Evolutionary conservation across 2,797 vertebrate genomes (phyloP), one percentile per base, ranked within the genome.

Genomic region (Poeciliopsis gracilis): DNA sequence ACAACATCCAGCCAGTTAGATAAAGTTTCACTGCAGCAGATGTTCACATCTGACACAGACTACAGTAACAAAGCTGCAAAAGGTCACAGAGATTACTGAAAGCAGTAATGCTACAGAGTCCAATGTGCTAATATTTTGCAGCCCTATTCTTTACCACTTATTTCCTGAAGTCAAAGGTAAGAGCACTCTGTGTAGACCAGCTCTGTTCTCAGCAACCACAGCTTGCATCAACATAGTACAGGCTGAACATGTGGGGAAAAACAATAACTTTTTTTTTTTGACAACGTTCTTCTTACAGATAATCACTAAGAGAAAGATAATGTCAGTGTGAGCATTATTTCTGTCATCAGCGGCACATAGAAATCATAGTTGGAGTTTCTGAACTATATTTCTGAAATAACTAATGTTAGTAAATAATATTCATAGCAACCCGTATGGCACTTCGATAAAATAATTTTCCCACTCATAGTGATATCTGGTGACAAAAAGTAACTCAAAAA

Each of bases 401-500:
- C 30, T 61, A 16, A 36, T 7, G 20, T 63, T 20, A 63, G 30
- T 18, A 33, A 63, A 63, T 8, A 13, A 20, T 36, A 16, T 63
- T 63, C 59, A 36, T 9, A 36, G 16, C 7, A 36, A 36, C 13
- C 7, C 28, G 0, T 33, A 2, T 33, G 28, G 18, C 15, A 23
- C 63, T 67, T 67, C 25, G 20, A 38, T 8, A 11, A 25, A 41
- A 67, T 41, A 4, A 41, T 67, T 67, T 67, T 36, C 18, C 9
- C 36, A 67, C 20, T 9, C 61, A 23, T 66, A 3, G 38, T 23
- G 61, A 11, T 23, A 66, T 20, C 30, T 7, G 3, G 12, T 30
- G 30, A 74, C 82, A 41, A 78, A 82, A 72, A 81, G 43, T 41
- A 76, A 69, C 49, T 81, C 77, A 73, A n/a, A 71, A 53, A 71